Base-by-base conservation (phyloP, 2,113 vertebrate species). In the Aleadryas rufinucha region DNA sequence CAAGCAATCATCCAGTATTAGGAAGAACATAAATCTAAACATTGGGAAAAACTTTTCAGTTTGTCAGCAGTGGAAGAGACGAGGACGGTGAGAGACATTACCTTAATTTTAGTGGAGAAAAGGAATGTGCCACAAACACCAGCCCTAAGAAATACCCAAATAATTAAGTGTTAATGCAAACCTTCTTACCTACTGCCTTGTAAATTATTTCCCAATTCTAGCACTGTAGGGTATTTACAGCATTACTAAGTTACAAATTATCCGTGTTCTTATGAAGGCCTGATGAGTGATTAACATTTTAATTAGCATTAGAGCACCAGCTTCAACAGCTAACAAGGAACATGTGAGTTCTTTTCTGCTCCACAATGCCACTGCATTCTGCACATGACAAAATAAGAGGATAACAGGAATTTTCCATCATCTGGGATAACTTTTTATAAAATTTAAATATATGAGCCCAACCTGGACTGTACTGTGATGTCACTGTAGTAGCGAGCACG, bases 381-480 rank as follows among this genome's bases (percentile, higher is more conserved):
- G 27, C 4, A 13, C 7, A 1, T 1, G 10, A 18, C 11, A 56
- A 80, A 66, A 52, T 3, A 15, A 15, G 0, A 1, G 5, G 19
- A 7, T 19, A 76, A 35, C 0, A 4, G 16, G 31, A 22, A 13
- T 68, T 37, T 52, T 17, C 57, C 35, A 19, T 19, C 39, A 10
- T 18, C 60, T 42, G 26, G 44, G 42, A 68, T 64, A 45, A 13
- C 50, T 20, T 54, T 28, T 44, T 42, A 47, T 23, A 71, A 47
- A 53, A 84, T 72, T 23, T 21, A 65, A 84, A 60, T 23, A 9
- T 3, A 8, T 9, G 10, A 70, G 6, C 35, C 16, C 69, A 50
- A 1, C 26, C 42, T 60, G 57, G 84, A 42, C 7, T 49, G 22
- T 41, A 53, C 89, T 27, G 78, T n/a, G n/a, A n/a, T n/a, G n/a